These are phyloP conservation scores for Micropoecilia bifurca DNA, from an alignment of 2,797 vertebrate species.

Conservation along the genomic window DNA sequence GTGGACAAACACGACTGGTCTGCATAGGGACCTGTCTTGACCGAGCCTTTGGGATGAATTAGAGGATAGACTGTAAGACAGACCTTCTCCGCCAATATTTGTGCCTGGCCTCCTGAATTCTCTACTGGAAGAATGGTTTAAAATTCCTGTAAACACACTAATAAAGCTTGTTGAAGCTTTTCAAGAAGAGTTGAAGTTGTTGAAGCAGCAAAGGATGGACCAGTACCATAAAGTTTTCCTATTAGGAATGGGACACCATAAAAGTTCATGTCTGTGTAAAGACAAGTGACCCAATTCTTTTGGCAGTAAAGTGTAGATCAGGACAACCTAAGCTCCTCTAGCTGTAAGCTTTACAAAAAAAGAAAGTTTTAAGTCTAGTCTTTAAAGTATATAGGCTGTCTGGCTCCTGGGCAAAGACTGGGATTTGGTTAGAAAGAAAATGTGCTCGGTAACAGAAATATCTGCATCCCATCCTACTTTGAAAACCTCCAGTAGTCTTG, in stretches of 20 bases:
- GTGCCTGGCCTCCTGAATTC: not conserved
- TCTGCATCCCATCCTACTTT: not conserved
- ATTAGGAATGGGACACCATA: not conserved
- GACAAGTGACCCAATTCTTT: not conserved
- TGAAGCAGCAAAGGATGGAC: not conserved
- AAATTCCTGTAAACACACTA: not conserved
- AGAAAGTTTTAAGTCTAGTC: not conserved
- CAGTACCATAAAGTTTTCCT: not conserved
- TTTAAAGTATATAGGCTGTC: not conserved
- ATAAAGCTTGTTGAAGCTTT: slow-evolving; percentile 5
- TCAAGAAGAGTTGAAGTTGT: not conserved
- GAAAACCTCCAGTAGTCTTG: not conserved
- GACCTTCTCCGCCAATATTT: not conserved
- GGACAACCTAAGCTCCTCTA: not conserved
- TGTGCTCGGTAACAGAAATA: not conserved
- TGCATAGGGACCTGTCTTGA: not conserved
- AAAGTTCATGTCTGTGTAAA: slow-evolving; percentile 5
- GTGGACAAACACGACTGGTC: not conserved
- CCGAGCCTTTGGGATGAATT: not conserved
- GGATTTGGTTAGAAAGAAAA: not conserved
- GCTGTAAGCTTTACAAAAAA: not conserved
- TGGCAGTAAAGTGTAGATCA: not conserved
- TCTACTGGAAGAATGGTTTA: not conserved
- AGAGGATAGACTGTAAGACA: not conserved
- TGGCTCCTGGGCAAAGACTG: not conserved